Percentiles rank a stretch among this genome's conserved stretches.
Conservation (phyloP, 1,140 invertebrate species). For the Stegodyphus mimosarum region DNA sequence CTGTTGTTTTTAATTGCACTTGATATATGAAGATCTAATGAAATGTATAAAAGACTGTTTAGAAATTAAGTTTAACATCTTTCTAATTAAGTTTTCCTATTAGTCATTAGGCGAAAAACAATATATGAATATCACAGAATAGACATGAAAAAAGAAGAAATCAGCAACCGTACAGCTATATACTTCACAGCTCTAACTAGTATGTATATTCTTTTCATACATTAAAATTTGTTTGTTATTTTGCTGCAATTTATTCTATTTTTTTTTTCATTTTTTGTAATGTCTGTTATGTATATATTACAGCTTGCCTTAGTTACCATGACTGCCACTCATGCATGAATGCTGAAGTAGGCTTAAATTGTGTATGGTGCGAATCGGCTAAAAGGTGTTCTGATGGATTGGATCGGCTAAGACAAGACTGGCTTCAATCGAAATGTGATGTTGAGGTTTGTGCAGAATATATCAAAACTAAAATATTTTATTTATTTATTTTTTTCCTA, state of each 20-base stretch:
- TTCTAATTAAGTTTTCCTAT: not conserved
- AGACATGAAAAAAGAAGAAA: conserved; percentile 79
- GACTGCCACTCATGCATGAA: conserved; percentile 67
- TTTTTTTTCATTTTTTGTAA: not conserved
- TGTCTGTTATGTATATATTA: not conserved
- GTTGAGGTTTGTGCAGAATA: conserved; percentile 3
- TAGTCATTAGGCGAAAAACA: conserved; percentile 88
- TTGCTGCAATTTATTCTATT: not conserved
- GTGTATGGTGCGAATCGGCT: conserved; percentile 86
- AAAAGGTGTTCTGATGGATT: conserved; percentile 88
- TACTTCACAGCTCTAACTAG: conserved; percentile 57
- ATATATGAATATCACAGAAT: conserved; percentile 98
- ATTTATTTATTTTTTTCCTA: not conserved
- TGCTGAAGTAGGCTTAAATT: conserved; percentile 71
- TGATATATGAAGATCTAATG: too few species aligned
- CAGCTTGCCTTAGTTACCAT: conserved; percentile 46
- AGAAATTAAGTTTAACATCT: too few species aligned
- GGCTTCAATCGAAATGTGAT: conserved; percentile 72
- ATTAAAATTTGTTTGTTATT: not conserved
- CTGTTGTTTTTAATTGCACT: too few species aligned
- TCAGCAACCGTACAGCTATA: conserved; percentile 82
- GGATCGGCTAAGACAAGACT: conserved; percentile 90
- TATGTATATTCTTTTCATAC: conserved; percentile 9
- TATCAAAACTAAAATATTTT: not conserved
- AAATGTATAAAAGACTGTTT: too few species aligned